Percentiles rank a stretch among this genome's conserved stretches.
Evolutionary conservation across 2,113 vertebrate species (phyloP).

Genomic region (Meleagris gallopavo): DNA sequence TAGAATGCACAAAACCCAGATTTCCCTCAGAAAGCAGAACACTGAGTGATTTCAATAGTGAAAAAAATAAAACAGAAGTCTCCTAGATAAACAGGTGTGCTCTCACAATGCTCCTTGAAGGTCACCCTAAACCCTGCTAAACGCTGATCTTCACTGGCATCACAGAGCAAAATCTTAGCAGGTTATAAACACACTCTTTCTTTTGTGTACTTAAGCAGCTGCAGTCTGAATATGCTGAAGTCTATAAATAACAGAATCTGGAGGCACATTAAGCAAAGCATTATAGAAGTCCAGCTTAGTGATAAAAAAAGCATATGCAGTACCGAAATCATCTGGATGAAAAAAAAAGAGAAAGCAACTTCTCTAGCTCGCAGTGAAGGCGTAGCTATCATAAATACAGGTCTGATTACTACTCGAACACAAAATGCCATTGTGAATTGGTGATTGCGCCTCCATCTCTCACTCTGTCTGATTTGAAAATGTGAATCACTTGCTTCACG

Average conservation of each 20-base stretch:
- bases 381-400: constrained; percentile 17
- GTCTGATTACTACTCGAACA: constrained; percentile 62
- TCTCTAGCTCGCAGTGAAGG: constrained; percentile 18
- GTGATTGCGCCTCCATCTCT: constrained; percentile 45
- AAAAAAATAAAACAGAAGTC: constrained; percentile 4
- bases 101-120: constrained; percentile 40
- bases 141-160: background rate
- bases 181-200: constrained; percentile 33
- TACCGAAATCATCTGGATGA: constrained; percentile 60
- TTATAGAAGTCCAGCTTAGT: constrained; percentile 54
- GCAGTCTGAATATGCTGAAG: constrained; percentile 44
- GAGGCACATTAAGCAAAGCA: constrained; percentile 61
- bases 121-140: constrained; percentile 32
- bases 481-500: constrained; percentile 38
- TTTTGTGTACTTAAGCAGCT: constrained; percentile 63
- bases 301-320: constrained; percentile 64
- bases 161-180: constrained; percentile 7
- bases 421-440: constrained; percentile 46
- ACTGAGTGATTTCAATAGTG: constrained; percentile 8
- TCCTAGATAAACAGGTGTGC: constrained; percentile 42
- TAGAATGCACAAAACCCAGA: background rate
- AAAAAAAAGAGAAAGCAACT: background rate
- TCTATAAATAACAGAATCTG: constrained; percentile 76
- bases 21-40: constrained; percentile 29
- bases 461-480: constrained; percentile 54